These are phyloP conservation scores for Entosphenus tridentatus DNA, from an alignment of 2,113 vertebrate genomes.

Conservation along the genomic window DNA sequence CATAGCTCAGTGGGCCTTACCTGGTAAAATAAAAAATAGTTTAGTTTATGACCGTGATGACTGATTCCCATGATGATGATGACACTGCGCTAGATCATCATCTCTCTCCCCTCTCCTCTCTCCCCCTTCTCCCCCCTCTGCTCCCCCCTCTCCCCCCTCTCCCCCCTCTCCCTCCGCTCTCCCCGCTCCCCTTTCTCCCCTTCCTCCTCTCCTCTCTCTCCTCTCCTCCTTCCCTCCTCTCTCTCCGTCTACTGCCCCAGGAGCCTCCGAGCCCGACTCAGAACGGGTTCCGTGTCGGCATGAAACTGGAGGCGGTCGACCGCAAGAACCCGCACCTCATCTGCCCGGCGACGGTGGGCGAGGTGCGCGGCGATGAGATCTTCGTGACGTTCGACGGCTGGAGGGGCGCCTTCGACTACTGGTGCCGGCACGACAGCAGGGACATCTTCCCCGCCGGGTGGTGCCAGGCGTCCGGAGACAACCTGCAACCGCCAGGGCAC, in stretches of 20 bases:
- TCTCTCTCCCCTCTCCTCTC: no score
- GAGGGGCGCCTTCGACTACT: conserved; percentile 97
- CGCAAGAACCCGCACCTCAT: conserved; percentile 98
- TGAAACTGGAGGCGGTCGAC: conserved; percentile 97
- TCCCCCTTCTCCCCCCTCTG: neutral
- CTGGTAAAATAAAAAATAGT: no score
- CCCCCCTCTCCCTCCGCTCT: neutral
- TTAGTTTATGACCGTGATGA: no score
- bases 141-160: neutral
- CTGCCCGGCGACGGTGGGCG: conserved; percentile 90
- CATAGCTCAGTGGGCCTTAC: no score
- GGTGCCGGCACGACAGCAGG: conserved; percentile 91
- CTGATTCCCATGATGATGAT: no score
- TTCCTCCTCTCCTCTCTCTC: neutral
- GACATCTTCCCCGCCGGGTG: conserved; percentile 98
- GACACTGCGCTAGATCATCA: no score
- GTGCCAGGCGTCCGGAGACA: conserved; percentile 90
- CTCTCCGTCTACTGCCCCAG: conserved; percentile 16
- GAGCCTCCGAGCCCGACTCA: conserved; percentile 78
- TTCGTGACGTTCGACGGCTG: conserved; percentile 96
- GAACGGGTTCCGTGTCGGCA: conserved; percentile 85
- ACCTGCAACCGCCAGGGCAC: conserved; percentile 83
- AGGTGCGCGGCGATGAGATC: conserved; percentile 84
- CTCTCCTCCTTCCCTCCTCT: neutral
- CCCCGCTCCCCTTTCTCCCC: neutral